phyloP scores from a whole-genome alignment of 2,113 vertebrate genomes.

The Oncorhynchus gorbuscha region DNA sequence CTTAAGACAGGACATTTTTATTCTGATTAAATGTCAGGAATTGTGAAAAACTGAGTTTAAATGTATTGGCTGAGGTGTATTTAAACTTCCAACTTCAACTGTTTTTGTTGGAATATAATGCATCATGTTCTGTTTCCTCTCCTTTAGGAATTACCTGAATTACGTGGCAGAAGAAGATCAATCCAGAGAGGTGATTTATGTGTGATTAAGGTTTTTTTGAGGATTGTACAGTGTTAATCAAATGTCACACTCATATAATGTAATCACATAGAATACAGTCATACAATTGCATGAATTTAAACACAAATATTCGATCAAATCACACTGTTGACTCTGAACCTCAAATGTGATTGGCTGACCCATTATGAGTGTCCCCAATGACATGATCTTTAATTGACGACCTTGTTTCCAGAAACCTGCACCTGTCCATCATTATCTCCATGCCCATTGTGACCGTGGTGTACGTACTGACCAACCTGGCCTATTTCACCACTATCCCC shows the following conservation, averaged over 20 bases:
- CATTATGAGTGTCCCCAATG: too few species aligned
- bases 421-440: slow-evolving; percentile 73
- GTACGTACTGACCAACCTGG: slow-evolving; percentile 75
- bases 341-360: too few species aligned
- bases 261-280: background rate
- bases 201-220: slow-evolving; percentile 51
- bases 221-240: slow-evolving; percentile 6
- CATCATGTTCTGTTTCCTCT: slow-evolving; percentile 1
- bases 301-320: too few species aligned
- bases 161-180: slow-evolving; percentile 76
- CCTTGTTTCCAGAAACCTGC: slow-evolving; percentile 62
- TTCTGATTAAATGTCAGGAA: too few species aligned
- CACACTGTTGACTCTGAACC: too few species aligned
- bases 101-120: too few species aligned
- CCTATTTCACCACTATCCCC: slow-evolving; percentile 75
- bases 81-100: too few species aligned
- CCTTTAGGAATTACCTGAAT: slow-evolving; percentile 73
- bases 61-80: too few species aligned
- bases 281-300: slow-evolving; percentile 9
- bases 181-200: slow-evolving; percentile 73
- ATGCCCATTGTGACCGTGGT: slow-evolving; percentile 75
- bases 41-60: too few species aligned
- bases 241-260: too few species aligned
- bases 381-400: background rate
- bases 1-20: too few species aligned